Evolutionary conservation across 2,113 vertebrate genomes (phyloP).

Genomic region (Scophthalmus maximus): DNA sequence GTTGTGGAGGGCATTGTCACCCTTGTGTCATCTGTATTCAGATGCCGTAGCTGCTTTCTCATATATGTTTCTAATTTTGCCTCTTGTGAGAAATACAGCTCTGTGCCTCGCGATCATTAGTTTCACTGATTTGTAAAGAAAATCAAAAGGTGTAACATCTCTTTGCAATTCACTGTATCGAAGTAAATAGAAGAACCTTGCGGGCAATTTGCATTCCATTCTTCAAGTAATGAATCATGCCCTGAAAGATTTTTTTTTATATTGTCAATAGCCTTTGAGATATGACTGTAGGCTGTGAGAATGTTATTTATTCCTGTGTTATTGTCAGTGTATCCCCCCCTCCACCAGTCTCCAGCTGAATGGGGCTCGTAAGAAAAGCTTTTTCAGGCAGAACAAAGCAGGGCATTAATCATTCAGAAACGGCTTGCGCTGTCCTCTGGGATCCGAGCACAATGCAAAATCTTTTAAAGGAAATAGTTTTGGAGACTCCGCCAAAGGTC

Average conservation of each 20-base stretch:
- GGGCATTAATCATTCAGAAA: conserved; percentile 77
- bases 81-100: conserved; percentile 26
- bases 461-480: conserved; percentile 75
- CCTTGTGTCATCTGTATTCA: conserved; percentile 35
- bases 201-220: conserved; percentile 52
- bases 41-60: neutral
- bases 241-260: conserved; percentile 58
- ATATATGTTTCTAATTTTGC: conserved; percentile 6
- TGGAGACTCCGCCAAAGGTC: conserved; percentile 82
- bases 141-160: conserved; percentile 37
- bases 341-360: conserved; percentile 67
- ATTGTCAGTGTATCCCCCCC: conserved; percentile 63
- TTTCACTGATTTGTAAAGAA: conserved; percentile 41
- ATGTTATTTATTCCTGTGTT: conserved; percentile 72
- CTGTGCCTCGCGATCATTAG: conserved; percentile 24
- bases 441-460: conserved; percentile 75
- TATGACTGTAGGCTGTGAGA: conserved; percentile 59
- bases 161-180: conserved; percentile 23
- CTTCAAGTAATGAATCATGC: conserved; percentile 63
- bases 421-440: conserved; percentile 29
- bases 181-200: conserved; percentile 52
- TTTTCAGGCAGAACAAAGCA: conserved; percentile 72
- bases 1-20: conserved; percentile 17
- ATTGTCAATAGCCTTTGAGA: conserved; percentile 62
- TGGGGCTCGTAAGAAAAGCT: conserved; percentile 65